Base-by-base conservation (phyloP, 2,113 vertebrate genomes). In the Brachyhypopomus occidentalis region DNA sequence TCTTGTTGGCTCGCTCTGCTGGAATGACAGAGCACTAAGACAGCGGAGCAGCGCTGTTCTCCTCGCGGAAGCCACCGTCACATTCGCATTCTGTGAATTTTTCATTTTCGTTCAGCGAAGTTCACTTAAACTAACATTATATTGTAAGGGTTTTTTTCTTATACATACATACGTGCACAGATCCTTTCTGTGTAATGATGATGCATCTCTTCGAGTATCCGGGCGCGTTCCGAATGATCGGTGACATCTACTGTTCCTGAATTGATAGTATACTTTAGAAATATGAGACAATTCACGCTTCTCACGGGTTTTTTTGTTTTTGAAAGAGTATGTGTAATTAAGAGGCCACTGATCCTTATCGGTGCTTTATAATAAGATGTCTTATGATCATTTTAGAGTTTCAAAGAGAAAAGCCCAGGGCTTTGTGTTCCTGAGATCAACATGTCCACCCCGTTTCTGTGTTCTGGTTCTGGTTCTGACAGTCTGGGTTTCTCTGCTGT, bases 401-500 rank as follows among this genome's bases (percentile, higher is more conserved):
- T 38, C 5, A 14, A 52, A 52, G 45, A 14, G 9, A 11, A 52
- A 14, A 52, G 7, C 1, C 12, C 12, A 11, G 45, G 9, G 45
- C 12, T 52, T 11, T 52, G 45, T 12, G 45, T 14, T 11, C 2
- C 45, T 60, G 4, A 66, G 36, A 66, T 64, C 11, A 55, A 34
- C 22, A 27, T 17, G 58, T 72, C 2, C 56, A 62, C 14, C 25
- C 48, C 17, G 59, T 74, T 22, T 74, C 38, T 69, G 58, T 56
- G 73, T 81, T 36, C 7, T 83, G 23, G 73, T 81, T 36, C 7
- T 83, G 23, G 60, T 80, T 83, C 17, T 77, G 41, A 67, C 84
- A 86, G 84, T 78, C 63, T 77, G 77, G 52, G 55, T 86, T 41
- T 64, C 16, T 62, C 22, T 30, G n/a, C 60, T 72, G 58, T 67